Conservation (phyloP, 2,888 invertebrate species). For the Phortica magna region DNA sequence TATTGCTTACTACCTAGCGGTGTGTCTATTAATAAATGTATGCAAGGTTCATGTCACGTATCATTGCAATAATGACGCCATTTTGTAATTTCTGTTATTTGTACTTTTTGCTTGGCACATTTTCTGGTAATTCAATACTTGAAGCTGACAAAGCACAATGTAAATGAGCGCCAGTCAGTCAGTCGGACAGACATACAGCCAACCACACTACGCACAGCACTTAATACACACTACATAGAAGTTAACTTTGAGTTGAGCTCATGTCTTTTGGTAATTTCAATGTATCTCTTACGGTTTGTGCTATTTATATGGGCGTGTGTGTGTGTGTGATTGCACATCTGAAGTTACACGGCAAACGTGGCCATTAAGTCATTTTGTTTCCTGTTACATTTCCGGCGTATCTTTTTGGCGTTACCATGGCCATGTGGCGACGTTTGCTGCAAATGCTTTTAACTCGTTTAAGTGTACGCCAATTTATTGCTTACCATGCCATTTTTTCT, state of each 20-base stretch:
- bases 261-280: constrained; percentile 17
- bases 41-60: background rate
- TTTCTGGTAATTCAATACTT: background rate
- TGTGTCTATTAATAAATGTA: background rate
- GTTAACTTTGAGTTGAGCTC: background rate
- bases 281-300: background rate
- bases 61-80: constrained; percentile 2
- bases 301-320: background rate
- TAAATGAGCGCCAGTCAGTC: background rate
- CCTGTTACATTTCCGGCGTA: constrained; percentile 67
- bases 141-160: background rate
- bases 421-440: constrained; percentile 25
- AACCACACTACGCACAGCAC: background rate
- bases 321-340: constrained; percentile 34
- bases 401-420: constrained; percentile 57
- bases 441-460: constrained; percentile 59
- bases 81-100: background rate
- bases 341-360: constrained; percentile 44
- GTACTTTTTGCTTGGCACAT: background rate
- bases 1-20: background rate
- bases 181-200: background rate
- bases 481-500: constrained; percentile 48
- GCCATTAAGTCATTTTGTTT: constrained; percentile 70
- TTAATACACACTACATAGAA: too few species aligned
- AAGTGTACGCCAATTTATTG: constrained; percentile 61